Evolutionary conservation across 1,140 invertebrate species (phyloP), one percentile per base, ranked within the genome.

Genomic region (Lepidurus couesii): DNA sequence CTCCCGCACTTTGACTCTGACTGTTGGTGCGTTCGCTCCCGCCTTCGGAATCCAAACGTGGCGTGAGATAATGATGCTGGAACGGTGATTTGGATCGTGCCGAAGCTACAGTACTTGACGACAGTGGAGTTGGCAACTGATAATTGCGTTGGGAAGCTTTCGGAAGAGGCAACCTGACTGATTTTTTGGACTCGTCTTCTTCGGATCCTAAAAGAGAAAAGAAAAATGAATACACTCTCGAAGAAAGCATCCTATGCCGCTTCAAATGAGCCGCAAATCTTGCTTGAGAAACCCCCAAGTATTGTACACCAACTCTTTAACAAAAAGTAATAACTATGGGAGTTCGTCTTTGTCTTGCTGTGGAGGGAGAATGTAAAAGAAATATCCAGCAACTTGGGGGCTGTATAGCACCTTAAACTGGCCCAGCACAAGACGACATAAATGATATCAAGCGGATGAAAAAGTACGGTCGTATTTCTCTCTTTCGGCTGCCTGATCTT

Each of bases 1-100:
- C 53, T 7, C 53, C 53, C 53, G 53, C 53, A 21, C 53, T 65
- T 65, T 65, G 53, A 65, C 53, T 65, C 53, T 65, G 53, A 65
- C 53, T 65, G 53, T 65, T 65, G 53, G 53, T 65, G 21, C 53
- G 53, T 65, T 65, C 53, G 13, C 53, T 65, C 8, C 53, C 53
- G 6, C 53, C 53, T 21, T 65, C 53, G 6, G 53, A 65, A 21
- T 65, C 53, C 53, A 65, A 65, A 16, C 53, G 53, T 65, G 53
- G 53, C 13, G 53, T 65, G 9, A 65, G 53, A 65, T n/a, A 65
- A 16, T 21, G 16, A 13, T 9, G 53, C 13, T 65, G 53, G 21
- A 65, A n/a, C 21, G 53, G 53, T 21, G 53, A 65, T 65, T 65
- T 65, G 8, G 53, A 9, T 21, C 53, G 53, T 65, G 9, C 53